phyloP scores from a whole-genome alignment of 2,888 invertebrate genomes.

The Thymelicus lineola region DNA sequence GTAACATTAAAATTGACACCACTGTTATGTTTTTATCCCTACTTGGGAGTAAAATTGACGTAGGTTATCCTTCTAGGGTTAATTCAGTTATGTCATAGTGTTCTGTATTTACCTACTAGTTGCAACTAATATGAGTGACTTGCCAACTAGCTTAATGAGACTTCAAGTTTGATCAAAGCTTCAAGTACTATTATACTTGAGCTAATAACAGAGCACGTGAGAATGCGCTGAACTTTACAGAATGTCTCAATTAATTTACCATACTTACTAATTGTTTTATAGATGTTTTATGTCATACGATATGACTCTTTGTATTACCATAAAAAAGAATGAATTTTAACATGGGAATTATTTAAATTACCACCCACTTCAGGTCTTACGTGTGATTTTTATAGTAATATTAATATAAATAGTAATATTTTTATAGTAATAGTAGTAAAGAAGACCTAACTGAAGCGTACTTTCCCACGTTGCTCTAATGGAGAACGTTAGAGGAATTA shows the following conservation, averaged over 20 bases:
- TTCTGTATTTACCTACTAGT: background rate
- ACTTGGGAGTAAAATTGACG: too few relatives aligned
- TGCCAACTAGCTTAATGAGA: conserved; percentile 24
- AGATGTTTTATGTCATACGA: background rate
- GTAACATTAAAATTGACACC: too few relatives aligned
- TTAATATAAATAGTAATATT: too few relatives aligned
- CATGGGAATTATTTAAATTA: too few relatives aligned
- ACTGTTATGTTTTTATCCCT: too few relatives aligned
- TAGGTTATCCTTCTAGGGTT: too few relatives aligned
- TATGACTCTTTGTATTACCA: background rate
- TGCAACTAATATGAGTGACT: background rate
- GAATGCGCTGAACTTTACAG: conserved; percentile 8
- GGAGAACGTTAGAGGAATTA: too few relatives aligned
- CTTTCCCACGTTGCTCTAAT: too few relatives aligned
- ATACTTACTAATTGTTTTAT: conserved; percentile 8
- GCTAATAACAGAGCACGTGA: background rate
- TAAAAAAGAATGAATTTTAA: background rate
- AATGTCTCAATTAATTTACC: background rate
- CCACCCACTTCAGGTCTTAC: too few relatives aligned
- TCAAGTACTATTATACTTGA: background rate
- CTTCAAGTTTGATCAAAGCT: conserved; percentile 15
- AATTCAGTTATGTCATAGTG: background rate
- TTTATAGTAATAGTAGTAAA: too few relatives aligned
- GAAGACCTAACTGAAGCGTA: too few relatives aligned
- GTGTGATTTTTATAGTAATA: too few relatives aligned